Evolutionary conservation across 2,113 vertebrate genomes (phyloP), one percentile per base, ranked within the genome.

Genomic region (Propithecus coquereli): DNA sequence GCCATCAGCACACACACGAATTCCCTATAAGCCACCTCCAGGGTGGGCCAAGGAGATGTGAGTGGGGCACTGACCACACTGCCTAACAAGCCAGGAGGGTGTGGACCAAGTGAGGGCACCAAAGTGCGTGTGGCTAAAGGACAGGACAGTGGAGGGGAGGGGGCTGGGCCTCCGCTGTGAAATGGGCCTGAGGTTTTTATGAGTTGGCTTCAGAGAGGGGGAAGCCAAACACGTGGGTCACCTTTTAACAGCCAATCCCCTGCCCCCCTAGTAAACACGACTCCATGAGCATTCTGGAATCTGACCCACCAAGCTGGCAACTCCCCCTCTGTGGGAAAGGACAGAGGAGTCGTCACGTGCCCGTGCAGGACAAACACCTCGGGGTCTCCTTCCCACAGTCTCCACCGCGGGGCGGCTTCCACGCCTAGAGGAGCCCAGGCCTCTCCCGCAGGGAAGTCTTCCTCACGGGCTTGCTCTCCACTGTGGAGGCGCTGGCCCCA

Each of bases 281-380:
- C 34, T 30, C 59, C 68, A 16, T 9, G 11, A 40, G 86, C 5
- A 2, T 40, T 83, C 43, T 71, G 17, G 32, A 61, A 52, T 50
- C 89, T 43, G n/a, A 79, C 7, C 45, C 30, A 94, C 40, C 25
- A 30, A 9, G 27, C 52, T 14, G 43, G 27, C 43, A 54, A 8
- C 22, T 30, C 18, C 30, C 8, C 11, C 37, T 13, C 16, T 7
- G 9, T 17, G 0, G 45, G 37, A 70, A 77, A 43, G 34, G 63
- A 12, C 40, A 5, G 18, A 63, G 11, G 37, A 59, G n/a, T 45
- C 10, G 30, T 59, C 73, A 14, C 5, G 1, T 61, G 6, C 32
- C 70, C 45, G 13, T 0, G 1, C 54, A 6, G 37, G 84, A 18
- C 80, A 63, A 43, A 22, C 5, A 1, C 22, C 7, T 0, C 10